Evolutionary conservation across 2,888 invertebrate genomes (phyloP).

Genomic region (Graphium colonna): DNA sequence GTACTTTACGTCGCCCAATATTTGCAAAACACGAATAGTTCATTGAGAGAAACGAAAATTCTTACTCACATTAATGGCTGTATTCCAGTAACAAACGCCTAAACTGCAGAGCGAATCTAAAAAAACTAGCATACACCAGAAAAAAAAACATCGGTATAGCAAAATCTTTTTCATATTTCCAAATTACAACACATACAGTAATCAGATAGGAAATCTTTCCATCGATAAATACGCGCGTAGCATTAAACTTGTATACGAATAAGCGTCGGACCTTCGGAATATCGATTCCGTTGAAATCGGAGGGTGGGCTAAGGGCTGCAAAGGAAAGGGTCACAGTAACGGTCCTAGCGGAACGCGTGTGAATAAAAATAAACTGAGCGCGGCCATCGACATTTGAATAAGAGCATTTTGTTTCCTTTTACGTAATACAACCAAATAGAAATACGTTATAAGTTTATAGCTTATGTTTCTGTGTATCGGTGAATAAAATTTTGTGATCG

Average conservation of each 20-base stretch:
- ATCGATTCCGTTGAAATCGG: slow-evolving; percentile 58
- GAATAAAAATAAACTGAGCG: slow-evolving; percentile 10
- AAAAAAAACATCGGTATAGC: not conserved
- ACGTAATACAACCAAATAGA: too few relatives aligned
- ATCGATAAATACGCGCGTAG: slow-evolving; percentile 6
- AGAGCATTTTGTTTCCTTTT: not conserved
- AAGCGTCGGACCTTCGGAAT: slow-evolving; percentile 50
- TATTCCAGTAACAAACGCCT: too few relatives aligned
- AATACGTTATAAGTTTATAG: not conserved
- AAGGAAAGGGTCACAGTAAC: slow-evolving; percentile 26
- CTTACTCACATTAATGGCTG: too few relatives aligned
- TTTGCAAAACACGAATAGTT: too few relatives aligned
- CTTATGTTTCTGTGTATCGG: too few relatives aligned
- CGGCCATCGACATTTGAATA: not conserved
- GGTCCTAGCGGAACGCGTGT: slow-evolving; percentile 29
- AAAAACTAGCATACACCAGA: too few relatives aligned
- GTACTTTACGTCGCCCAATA: too few relatives aligned
- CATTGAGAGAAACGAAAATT: too few relatives aligned
- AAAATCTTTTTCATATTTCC: not conserved
- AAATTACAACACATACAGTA: not conserved
- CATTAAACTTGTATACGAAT: slow-evolving; percentile 45
- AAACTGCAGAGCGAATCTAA: too few relatives aligned
- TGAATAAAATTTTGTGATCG: too few relatives aligned
- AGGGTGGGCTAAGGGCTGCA: slow-evolving; percentile 47
- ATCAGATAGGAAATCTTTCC: slow-evolving; percentile 21